Conservation (phyloP, 2,113 vertebrate genomes). For the Megaceryle maxima region DNA sequence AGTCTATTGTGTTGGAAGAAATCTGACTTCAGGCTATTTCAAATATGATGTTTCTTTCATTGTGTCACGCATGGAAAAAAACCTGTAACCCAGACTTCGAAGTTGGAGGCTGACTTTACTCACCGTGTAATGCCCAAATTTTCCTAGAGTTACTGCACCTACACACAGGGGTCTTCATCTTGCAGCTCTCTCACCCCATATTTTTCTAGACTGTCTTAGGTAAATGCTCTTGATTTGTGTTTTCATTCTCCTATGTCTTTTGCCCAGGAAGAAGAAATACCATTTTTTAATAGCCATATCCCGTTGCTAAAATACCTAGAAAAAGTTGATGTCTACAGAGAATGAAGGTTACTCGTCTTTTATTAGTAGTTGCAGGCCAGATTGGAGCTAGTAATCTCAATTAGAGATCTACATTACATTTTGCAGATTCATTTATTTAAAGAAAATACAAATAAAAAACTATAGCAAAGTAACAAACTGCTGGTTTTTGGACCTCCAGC, state of each 20-base stretch:
- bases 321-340: neutral
- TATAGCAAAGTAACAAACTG: neutral
- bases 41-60: neutral
- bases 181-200: neutral
- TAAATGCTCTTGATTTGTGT: neutral
- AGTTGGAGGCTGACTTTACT: neutral
- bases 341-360: neutral
- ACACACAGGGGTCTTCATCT: neutral
- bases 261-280: neutral
- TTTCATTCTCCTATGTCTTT: neutral
- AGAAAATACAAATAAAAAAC: neutral
- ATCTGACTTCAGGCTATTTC: slow-evolving; percentile 17
- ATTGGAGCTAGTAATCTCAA: neutral
- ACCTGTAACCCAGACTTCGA: neutral
- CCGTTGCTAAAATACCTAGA: neutral
- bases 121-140: neutral
- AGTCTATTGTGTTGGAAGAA: neutral
- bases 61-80: neutral
- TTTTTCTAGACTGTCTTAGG: neutral
- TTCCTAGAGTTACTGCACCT: neutral
- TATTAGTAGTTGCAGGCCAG: neutral
- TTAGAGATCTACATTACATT: neutral
- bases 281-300: neutral
- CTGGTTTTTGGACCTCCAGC: neutral
- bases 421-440: neutral